Conservation (phyloP, 2,113 vertebrate species). For the Ammospiza caudacuta region DNA sequence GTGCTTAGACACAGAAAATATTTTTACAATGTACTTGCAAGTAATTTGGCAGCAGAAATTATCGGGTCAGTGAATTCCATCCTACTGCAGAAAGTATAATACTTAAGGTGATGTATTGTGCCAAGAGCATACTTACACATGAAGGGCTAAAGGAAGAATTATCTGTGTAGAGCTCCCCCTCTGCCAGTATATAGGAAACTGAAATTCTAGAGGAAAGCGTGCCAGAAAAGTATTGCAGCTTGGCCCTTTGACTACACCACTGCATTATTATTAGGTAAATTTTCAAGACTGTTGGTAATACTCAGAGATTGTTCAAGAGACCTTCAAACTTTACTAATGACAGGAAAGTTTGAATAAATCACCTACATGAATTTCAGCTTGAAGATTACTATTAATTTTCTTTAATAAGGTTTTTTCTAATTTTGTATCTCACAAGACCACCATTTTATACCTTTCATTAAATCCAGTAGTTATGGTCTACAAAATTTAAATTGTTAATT, state of each 20-base stretch:
- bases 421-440: neutral
- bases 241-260: neutral
- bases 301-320: neutral
- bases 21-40: neutral
- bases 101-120: constrained; percentile 4
- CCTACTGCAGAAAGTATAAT: neutral
- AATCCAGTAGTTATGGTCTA: neutral
- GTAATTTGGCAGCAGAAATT: constrained; percentile 8
- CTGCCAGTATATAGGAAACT: neutral
- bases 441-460: neutral
- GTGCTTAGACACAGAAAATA: neutral
- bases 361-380: neutral
- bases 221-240: neutral
- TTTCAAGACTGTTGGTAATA: neutral
- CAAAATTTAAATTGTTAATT: neutral
- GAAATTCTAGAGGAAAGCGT: neutral
- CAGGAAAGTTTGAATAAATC: neutral
- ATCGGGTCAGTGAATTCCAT: neutral
- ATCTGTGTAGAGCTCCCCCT: neutral
- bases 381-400: neutral
- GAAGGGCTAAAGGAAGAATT: neutral
- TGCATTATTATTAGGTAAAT: neutral
- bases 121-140: neutral
- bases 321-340: neutral
- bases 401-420: neutral